phyloP scores from a whole-genome alignment of 1,140 invertebrate genomes.

The Panagrolaimus sp. region DNA sequence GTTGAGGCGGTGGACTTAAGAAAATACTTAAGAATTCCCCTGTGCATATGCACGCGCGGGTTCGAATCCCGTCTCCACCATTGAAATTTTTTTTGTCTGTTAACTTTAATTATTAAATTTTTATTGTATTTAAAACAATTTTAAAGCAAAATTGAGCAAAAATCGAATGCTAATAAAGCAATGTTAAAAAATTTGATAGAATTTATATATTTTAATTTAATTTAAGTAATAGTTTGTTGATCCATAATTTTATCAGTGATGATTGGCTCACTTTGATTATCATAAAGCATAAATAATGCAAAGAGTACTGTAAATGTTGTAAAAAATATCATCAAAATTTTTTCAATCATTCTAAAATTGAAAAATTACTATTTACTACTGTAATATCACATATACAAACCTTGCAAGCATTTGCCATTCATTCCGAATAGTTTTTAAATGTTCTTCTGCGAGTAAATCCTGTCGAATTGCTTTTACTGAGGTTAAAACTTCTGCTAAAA shows the following conservation, averaged over 20 bases:
- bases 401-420: constrained; percentile 54
- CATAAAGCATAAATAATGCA: constrained; percentile 52
- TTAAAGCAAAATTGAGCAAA: too few species aligned
- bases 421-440: constrained; percentile 45
- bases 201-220: too few species aligned
- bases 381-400: constrained; percentile 9
- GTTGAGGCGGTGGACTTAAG: too few species aligned
- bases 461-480: constrained; percentile 43
- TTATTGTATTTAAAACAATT: too few species aligned
- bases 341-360: constrained; percentile 53
- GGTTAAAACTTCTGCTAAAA: constrained; percentile 27
- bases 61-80: too few species aligned
- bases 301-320: constrained; percentile 47
- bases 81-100: too few species aligned
- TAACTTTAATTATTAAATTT: too few species aligned
- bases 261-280: constrained; percentile 42
- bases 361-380: too few species aligned
- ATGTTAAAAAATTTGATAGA: too few species aligned
- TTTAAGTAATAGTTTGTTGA: not conserved
- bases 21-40: too few species aligned
- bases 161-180: too few species aligned
- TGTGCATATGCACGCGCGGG: too few species aligned
- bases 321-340: constrained; percentile 50
- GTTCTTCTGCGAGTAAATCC: constrained; percentile 48
- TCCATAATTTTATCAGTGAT: constrained; percentile 33